phyloP scores from a whole-genome alignment of 1,140 invertebrate species.

The Euwallacea fornicatus region DNA sequence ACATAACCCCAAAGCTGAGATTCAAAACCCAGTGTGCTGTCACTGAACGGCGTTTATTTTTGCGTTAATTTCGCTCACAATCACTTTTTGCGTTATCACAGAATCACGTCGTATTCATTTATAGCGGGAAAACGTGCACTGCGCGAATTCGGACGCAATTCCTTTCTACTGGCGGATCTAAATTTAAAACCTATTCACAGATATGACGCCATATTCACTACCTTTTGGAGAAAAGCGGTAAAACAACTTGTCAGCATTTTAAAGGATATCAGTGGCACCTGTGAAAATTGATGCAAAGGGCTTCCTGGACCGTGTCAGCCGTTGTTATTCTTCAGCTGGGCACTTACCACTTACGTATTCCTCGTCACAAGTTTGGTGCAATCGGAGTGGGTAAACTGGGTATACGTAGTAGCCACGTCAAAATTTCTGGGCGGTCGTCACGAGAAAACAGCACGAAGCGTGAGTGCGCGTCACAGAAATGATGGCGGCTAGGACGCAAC shows the following conservation, averaged over 20 bases:
- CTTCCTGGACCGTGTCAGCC: conserved; percentile 64
- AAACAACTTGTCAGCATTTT: conserved; percentile 50
- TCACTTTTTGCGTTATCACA: not conserved
- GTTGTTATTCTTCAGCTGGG: conserved; percentile 66
- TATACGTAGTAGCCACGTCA: conserved; percentile 93
- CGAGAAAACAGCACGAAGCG: conserved; percentile 65
- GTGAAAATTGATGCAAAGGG: conserved; percentile 46
- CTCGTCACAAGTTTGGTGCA: conserved; percentile 90
- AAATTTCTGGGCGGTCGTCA: conserved; percentile 89
- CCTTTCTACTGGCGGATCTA: conserved; percentile 46
- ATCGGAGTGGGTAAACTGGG: conserved; percentile 88
- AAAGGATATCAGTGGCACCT: conserved; percentile 39
- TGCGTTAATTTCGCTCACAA: not conserved
- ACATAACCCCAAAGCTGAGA: conserved; percentile 2
- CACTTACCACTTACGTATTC: conserved; percentile 93
- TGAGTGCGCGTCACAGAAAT: conserved; percentile 67
- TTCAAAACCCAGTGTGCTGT: not conserved
- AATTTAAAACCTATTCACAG: conserved; percentile 54
- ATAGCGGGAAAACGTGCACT: not conserved
- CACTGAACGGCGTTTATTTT: not conserved
- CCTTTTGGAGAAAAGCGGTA: conserved; percentile 50
- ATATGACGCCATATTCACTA: conserved; percentile 63
- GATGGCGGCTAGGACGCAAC: conserved; percentile 54
- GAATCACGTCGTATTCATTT: too few species aligned
- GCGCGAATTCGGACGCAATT: not conserved